Percentiles rank a stretch among this genome's conserved stretches.
Conservation (phyloP, 2,113 vertebrate genomes). For the Seriola dumerili region DNA sequence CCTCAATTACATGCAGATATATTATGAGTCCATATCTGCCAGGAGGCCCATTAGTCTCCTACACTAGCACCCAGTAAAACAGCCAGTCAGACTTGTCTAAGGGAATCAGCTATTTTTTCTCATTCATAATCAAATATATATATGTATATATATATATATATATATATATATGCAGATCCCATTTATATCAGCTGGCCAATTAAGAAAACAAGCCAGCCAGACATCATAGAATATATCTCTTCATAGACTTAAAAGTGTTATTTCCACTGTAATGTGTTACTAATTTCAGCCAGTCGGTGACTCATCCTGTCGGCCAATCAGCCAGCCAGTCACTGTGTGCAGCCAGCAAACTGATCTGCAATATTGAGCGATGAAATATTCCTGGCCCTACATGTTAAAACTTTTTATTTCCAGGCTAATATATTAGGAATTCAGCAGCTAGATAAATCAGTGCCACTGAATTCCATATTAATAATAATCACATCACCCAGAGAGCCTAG, state of each 20-base stretch:
- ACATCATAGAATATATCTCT: background rate
- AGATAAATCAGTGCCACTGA: conserved; percentile 59
- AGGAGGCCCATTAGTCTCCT: background rate
- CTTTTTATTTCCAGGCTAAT: conserved; percentile 51
- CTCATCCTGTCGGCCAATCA: conserved; percentile 37
- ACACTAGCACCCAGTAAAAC: background rate
- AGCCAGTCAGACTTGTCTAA: background rate
- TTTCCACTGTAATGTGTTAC: conserved; percentile 33
- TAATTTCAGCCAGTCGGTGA: conserved; percentile 40
- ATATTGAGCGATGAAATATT: conserved; percentile 36
- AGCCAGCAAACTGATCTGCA: conserved; percentile 34
- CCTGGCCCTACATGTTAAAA: conserved; percentile 33
- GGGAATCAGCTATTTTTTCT: background rate
- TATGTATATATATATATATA: background rate
- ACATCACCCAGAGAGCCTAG: conserved; percentile 50
- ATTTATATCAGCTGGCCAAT: conserved; percentile 9
- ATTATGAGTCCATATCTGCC: conserved; percentile 3
- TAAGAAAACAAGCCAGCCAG: conserved; percentile 1
- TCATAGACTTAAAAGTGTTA: conserved; percentile 15
- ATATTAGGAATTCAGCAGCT: conserved; percentile 41
- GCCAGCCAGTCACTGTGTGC: conserved; percentile 1
- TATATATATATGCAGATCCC: background rate
- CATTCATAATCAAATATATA: background rate
- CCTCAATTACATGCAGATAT: conserved; percentile 6
- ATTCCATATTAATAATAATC: conserved; percentile 66